Base-by-base conservation (phyloP, 2,113 vertebrate species). In the Datnioides undecimradiatus region DNA sequence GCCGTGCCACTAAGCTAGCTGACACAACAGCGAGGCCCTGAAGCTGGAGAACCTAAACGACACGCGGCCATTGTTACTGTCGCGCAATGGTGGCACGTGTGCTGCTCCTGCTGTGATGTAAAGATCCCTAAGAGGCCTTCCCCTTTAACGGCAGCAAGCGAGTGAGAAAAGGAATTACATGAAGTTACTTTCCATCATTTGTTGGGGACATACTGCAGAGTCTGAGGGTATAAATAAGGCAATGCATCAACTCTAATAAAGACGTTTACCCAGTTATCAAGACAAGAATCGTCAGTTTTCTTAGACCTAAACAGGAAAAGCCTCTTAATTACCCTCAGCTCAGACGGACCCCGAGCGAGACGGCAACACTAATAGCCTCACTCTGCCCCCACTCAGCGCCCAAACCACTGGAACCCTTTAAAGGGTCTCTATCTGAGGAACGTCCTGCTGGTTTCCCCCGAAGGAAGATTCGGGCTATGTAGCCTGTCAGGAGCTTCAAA, bases 401-500 rank as follows among this genome's bases (percentile, higher is more conserved):
- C 34, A 23, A 81, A 65, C 77, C 66, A 74, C 63, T 71, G 75
- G 68, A 86, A 40, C 71, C 62, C 71, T 85, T 89, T 79, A 82
- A 87, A 90, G 81, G 54, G 55, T 90, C 75, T 86, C 76, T 74
- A 59, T 88, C 69, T 85, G 79, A 90, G 77, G 43, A 82, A 89
- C 87, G 84, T 77, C 86, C 84, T 80, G 85, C 83, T 91, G 86
- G 48, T 90, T 90, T 86, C 85, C 89, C 89, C 87, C 60, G 68
- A 85, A 84, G 85, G 78, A 81, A 86, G 75, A 90, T 87, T 74
- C 62, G n/a, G 85, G 84, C 85, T 85, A 66, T 82, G 78, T 76
- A 74, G 80, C 79, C 83, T 88, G 81, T 87, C 79, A 86, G 71
- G 69, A 79, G 82, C 88, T 90, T 93, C 87, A 91, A 90, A 90